Conservation (phyloP, 1,140 invertebrate species). For the Odontomachus brunneus region DNA sequence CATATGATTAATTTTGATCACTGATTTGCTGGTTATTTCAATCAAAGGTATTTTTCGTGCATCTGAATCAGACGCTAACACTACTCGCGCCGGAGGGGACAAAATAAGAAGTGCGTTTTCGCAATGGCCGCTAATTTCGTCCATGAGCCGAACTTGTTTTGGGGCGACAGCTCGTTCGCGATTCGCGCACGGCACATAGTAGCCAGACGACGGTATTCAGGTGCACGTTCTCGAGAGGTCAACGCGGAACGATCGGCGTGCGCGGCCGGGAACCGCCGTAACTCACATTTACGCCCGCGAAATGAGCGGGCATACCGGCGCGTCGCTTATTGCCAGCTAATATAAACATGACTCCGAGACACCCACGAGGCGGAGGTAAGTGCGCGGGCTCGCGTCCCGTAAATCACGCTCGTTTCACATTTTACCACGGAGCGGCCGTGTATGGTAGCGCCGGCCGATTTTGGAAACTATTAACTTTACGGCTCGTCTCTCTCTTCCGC, state of each 20-base stretch:
- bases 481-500: neutral
- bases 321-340: conserved; percentile 72
- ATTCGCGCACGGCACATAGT: neutral
- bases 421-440: conserved; percentile 41
- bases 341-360: conserved; percentile 72
- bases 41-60: too few relatives aligned
- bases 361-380: conserved; percentile 58
- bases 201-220: conserved; percentile 8
- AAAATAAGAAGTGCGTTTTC: too few relatives aligned
- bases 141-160: neutral
- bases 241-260: conserved; percentile 38
- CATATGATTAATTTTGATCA: too few relatives aligned
- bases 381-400: conserved; percentile 22
- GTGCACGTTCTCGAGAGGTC: conserved; percentile 5
- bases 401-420: conserved; percentile 70
- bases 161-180: neutral
- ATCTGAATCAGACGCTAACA: too few relatives aligned
- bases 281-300: conserved; percentile 70
- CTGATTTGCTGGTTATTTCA: too few relatives aligned
- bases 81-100: too few relatives aligned
- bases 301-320: conserved; percentile 67
- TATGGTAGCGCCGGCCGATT: conserved; percentile 15
- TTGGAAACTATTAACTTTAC: conserved; percentile 51
- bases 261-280: conserved; percentile 60
- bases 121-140: neutral